Percentiles rank a stretch among this genome's conserved stretches.
Evolutionary conservation across 30 jellyfish, hydroid and myxozoan species (phyloP).

Genomic region (Turritopsis rubra): DNA sequence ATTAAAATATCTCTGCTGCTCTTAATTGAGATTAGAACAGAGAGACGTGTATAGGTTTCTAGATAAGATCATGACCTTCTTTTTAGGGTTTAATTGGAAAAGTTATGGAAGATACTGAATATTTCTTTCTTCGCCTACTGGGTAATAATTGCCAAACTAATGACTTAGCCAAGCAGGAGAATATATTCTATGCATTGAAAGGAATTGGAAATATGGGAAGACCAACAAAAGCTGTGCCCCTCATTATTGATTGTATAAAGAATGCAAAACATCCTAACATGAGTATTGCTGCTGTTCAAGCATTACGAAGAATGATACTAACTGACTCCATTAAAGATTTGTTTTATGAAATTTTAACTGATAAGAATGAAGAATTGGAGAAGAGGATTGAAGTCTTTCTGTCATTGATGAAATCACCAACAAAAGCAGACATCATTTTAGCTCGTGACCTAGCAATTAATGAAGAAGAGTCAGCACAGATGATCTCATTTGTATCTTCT

Average conservation of each 20-base stretch:
- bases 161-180: conserved; percentile 25
- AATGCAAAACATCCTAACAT: conserved; percentile 63
- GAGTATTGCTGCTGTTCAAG: conserved; percentile 86
- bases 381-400: conserved; percentile 67
- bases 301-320: conserved; percentile 66
- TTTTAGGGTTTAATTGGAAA: conserved; percentile 50
- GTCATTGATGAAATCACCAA: conserved; percentile 66
- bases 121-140: conserved; percentile 52
- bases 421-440: conserved; percentile 46
- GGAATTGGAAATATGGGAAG: conserved; percentile 97
- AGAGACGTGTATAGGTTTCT: neutral
- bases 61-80: too few species aligned
- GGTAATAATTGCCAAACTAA: conserved; percentile 75
- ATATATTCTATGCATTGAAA: conserved; percentile 65
- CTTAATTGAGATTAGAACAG: neutral
- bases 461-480: conserved; percentile 66
- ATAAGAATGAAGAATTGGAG: conserved; percentile 70
- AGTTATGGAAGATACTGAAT: conserved; percentile 57
- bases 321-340: conserved; percentile 19
- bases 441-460: conserved; percentile 83
- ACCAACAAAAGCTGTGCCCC: conserved; percentile 53
- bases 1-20: neutral
- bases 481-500: conserved; percentile 68
- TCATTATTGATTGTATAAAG: conserved; percentile 70
- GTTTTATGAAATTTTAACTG: conserved; percentile 50